Percentiles rank a stretch among this genome's conserved stretches.
Conservation (phyloP, 2,888 invertebrate genomes). For the Chrysodeixis includens region DNA sequence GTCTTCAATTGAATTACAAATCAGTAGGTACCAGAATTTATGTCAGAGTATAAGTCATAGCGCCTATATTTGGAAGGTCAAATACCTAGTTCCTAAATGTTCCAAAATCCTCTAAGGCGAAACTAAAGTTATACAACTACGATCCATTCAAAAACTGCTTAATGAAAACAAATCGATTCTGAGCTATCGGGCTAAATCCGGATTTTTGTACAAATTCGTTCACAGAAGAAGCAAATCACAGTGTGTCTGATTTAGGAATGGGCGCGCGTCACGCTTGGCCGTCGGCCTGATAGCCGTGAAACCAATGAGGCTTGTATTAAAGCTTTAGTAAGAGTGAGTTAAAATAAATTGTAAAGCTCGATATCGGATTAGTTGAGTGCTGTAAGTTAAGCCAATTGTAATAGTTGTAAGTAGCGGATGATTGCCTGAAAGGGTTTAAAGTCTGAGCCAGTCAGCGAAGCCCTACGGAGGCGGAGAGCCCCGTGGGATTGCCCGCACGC, state of each 20-base stretch:
- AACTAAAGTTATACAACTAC: not conserved
- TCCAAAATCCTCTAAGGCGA: not conserved
- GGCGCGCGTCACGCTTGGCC: not conserved
- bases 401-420: constrained; percentile 21
- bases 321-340: not conserved
- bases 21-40: not conserved
- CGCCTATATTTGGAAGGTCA: not conserved
- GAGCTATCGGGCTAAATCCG: constrained; percentile 1
- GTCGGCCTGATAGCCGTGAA: not conserved
- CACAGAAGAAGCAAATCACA: not conserved
- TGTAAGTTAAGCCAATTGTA: constrained; percentile 7
- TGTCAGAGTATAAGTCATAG: not conserved
- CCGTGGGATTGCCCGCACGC: not conserved
- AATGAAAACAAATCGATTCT: not conserved
- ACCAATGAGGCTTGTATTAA: not conserved
- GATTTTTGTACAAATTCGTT: not conserved
- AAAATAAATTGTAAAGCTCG: not conserved
- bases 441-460: constrained; percentile 11
- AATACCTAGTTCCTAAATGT: not conserved
- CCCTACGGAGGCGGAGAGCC: not conserved
- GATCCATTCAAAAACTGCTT: not conserved
- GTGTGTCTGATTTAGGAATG: constrained; percentile 2
- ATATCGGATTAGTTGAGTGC: not conserved
- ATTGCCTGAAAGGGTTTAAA: constrained; percentile 9
- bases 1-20: not conserved